Conservation (phyloP, 2,888 invertebrate species). For the Troilus luridus region DNA sequence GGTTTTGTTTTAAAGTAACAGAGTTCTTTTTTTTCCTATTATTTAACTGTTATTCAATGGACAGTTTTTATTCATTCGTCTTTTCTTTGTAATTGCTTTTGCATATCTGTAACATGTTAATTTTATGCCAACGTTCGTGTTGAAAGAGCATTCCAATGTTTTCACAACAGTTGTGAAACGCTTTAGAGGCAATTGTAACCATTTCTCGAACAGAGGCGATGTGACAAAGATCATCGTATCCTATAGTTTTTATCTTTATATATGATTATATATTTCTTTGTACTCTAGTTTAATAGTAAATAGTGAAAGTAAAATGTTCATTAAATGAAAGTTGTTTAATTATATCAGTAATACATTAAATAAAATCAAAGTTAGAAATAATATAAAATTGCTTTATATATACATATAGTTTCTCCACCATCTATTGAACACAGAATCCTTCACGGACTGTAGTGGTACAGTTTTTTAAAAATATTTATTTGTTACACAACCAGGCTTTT, state of each 20-base stretch:
- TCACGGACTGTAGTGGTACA: no score
- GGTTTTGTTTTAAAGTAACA: no score
- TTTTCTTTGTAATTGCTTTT: not conserved
- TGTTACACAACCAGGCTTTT: no score
- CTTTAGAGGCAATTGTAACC: not conserved
- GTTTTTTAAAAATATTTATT: no score
- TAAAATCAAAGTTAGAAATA: no score
- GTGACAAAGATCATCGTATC: not conserved
- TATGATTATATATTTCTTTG: no score
- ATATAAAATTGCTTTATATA: no score
- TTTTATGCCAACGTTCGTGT: not conserved
- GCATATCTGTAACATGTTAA: not conserved
- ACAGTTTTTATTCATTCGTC: not conserved
- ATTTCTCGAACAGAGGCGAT: not conserved
- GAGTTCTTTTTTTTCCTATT: no score
- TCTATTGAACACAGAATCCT: no score
- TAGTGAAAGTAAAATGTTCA: not conserved
- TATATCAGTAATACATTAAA: not conserved
- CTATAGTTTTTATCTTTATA: not conserved
- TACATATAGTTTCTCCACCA: no score
- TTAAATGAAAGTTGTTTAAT: not conserved
- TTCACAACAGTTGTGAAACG: not conserved
- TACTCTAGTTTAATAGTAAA: no score
- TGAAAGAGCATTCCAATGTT: constrained; percentile 9
- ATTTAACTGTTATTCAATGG: not conserved